These are phyloP conservation scores for Aporophyla nigra DNA, from an alignment of 2,888 invertebrate species.

Conservation along the genomic window DNA sequence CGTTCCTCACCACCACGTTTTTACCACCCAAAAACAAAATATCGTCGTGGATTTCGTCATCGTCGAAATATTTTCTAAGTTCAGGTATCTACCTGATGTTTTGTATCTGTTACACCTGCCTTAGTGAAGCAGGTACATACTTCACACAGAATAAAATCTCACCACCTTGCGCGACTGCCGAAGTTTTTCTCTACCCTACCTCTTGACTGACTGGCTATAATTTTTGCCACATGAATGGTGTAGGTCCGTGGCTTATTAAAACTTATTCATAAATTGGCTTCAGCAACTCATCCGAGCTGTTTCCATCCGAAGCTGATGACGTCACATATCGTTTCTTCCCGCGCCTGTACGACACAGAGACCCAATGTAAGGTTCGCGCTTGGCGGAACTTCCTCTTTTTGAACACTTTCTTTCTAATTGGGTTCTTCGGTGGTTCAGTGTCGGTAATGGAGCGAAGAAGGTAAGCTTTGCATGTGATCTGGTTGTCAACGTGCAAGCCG, in stretches of 20 bases:
- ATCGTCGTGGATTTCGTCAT: not conserved
- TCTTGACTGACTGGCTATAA: too few species aligned
- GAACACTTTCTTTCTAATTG: slow-evolving; percentile 71
- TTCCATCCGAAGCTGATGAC: slow-evolving; percentile 79
- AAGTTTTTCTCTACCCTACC: too few species aligned
- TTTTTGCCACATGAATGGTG: not conserved
- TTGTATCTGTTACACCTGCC: too few species aligned
- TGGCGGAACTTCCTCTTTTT: slow-evolving; percentile 75
- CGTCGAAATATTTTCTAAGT: not conserved
- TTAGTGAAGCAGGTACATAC: not conserved
- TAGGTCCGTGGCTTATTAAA: too few species aligned
- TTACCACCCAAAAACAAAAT: not conserved
- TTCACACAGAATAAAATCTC: too few species aligned
- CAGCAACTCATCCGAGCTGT: slow-evolving; percentile 85
- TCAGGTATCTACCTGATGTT: too few species aligned
- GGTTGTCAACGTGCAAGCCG: slow-evolving; percentile 85
- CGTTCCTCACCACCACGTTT: not conserved
- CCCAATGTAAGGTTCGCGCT: slow-evolving; percentile 83
- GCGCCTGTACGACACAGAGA: slow-evolving; percentile 76
- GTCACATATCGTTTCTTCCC: slow-evolving; percentile 68
- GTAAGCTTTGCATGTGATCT: slow-evolving; percentile 82
- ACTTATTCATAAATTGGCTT: slow-evolving; percentile 84
- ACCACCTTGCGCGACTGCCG: too few species aligned
- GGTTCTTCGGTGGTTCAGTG: slow-evolving; percentile 69
- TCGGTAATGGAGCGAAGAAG: slow-evolving; percentile 82